Evolutionary conservation across 2,888 invertebrate genomes (phyloP), one percentile per base, ranked within the genome.

Genomic region (Drosophila tanythrix): DNA sequence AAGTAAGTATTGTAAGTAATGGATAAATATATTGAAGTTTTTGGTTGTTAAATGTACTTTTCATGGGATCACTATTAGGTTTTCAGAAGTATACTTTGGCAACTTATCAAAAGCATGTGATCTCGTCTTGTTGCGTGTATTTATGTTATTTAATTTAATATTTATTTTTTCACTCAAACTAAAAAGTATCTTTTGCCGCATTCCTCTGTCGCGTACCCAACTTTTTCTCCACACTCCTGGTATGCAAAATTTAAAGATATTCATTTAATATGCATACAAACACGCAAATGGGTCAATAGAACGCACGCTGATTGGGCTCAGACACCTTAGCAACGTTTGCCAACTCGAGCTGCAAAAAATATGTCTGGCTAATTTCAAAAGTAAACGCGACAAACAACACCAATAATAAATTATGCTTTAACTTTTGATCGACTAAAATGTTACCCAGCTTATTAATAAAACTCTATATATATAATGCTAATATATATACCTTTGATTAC

Each of bases 201-300:
- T 25, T 25, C 38, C 57, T 25, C 21, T 4, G 46, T 15, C 15
- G 2, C 1, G 15, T 46, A 25, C 7, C 3, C 13, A 46, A 46
- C 46, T 50, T 33, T 69, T 27, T 27, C 27, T 51, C 40, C 0
- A 11, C 13, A 25, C 31, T 43, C 31, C 61, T 71, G 60, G 71
- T 36, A 62, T 69, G 81, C 62, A 69, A 61, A 70, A 71, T 35
- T 64, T 57, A 10, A 66, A 51, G 40, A 60, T 68, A 76, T 72
- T 63, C n/a, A 75, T 46, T 43, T 67, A 62, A 73, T 61, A 59
- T 73, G 50, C 57, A 70, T 50, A 64, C 76, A 73, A 73, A 74
- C 70, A 73, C 64, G 57, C 71, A 89, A 84, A 76, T 87, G 76
- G 87, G 87, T 87, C 84, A 89, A 76, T 82, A 81, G 87, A 89